Evolutionary conservation across 1,140 invertebrate genomes (phyloP), one percentile per base, ranked within the genome.

Genomic region (Temnothorax curvispinosus): DNA sequence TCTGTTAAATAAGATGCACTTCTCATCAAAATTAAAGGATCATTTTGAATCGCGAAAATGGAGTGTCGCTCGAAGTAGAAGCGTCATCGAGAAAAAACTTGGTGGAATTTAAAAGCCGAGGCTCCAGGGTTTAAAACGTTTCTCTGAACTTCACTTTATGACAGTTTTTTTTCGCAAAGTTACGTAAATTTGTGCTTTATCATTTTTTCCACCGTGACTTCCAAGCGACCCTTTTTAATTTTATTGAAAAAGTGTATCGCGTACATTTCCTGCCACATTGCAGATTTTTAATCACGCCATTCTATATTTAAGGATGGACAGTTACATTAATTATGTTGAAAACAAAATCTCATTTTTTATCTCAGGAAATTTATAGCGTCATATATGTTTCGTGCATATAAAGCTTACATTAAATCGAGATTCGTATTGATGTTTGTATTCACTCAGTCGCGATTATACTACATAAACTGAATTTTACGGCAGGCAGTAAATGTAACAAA

Each of bases 11-110:
- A 27, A 27, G n/a, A 69, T 69, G 21, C 41, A 50, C 65, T 69
- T 50, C 21, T 47, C 41, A 27, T 47, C 6, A 69, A 69, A 69
- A 69, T 69, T 69, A 27, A 69, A 69, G 13, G 11, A 69, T 69
- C 11, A 50, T 69, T 69, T 50, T 47, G 65, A 69, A 69, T 69
- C 41, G 41, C 65, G 15, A 50, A 69, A 69, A 69, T 50, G 65
- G 0, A 21, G 65, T 69, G 65, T 69, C 65, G 13, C 21, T 50
- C 13, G 65, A 69, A 69, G 41, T 50, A 27, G 5, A 69, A 69
- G 41, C 21, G 6, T 15, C 65, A 7, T 6, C 18, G 41, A 69
- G 18, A 69, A 65, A 69, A 69, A 69, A 69, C 65, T 47, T 50
- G 54, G 21, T 4, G 21, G 13, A 75, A 75, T 75, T 69, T 69